Conservation (phyloP, 1,140 invertebrate species). For the Sinonovacula constricta region DNA sequence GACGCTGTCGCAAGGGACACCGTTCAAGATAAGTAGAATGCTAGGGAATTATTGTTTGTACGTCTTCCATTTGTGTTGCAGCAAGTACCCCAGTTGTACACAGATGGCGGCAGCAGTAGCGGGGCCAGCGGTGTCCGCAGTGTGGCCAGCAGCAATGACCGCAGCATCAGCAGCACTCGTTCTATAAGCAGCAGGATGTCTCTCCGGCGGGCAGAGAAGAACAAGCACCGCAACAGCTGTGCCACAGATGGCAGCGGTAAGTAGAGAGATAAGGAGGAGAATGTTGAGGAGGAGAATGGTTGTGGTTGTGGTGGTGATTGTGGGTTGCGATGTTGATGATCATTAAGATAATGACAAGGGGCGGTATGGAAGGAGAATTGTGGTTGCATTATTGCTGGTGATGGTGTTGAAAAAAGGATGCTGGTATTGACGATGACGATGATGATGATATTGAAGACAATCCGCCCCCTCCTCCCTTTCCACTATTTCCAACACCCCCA, state of each 20-base stretch:
- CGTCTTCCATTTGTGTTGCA: too few relatives aligned
- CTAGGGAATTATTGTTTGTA: too few relatives aligned
- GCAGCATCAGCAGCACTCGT: constrained; percentile 12
- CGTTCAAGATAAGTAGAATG: too few relatives aligned
- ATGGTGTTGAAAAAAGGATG: neutral
- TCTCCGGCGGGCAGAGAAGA: constrained; percentile 58
- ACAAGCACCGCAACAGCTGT: constrained; percentile 61
- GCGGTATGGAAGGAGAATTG: constrained; percentile 1
- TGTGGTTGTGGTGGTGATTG: neutral
- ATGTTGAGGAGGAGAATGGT: neutral
- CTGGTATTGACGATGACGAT: neutral
- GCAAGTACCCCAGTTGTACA: constrained; percentile 37
- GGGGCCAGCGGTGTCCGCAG: constrained; percentile 24
- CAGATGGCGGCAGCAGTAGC: constrained; percentile 20
- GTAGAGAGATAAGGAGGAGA: neutral
- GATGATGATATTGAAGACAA: too few relatives aligned
- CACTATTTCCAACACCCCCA: too few relatives aligned
- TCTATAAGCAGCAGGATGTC: constrained; percentile 55
- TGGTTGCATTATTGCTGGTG: neutral
- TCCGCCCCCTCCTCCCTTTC: too few relatives aligned
- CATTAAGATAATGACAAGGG: constrained; percentile 15
- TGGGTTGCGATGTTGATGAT: neutral
- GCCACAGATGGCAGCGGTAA: constrained; percentile 55
- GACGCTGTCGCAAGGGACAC: too few relatives aligned
- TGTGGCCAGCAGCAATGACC: constrained; percentile 14